Percentiles rank a stretch among this genome's conserved stretches.
Evolutionary conservation across 2,888 invertebrate genomes (phyloP).

Genomic region (Philhelius pedissequus): DNA sequence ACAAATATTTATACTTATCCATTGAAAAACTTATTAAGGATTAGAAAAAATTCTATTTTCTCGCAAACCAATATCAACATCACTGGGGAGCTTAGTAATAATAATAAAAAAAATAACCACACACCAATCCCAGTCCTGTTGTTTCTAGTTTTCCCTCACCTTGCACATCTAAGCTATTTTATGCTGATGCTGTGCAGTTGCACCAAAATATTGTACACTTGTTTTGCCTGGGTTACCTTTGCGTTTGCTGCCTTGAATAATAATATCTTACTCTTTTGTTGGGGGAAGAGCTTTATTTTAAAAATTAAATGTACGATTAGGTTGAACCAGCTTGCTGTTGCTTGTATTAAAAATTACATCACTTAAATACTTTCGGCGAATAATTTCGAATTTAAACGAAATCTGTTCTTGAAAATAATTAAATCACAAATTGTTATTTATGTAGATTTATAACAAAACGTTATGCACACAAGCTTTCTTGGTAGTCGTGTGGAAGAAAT

Average conservation of each 20-base stretch:
- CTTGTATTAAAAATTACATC: background rate
- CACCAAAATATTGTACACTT: conserved; percentile 41
- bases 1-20: background rate
- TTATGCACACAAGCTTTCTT: no score
- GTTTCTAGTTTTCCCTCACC: background rate
- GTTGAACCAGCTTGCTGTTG: background rate
- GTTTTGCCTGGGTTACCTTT: conserved; percentile 47
- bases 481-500: no score
- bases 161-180: conserved; percentile 36
- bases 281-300: background rate
- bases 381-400: no score
- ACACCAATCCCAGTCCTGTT: conserved; percentile 8
- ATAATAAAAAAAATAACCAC: background rate
- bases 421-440: no score
- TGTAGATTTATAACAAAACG: no score
- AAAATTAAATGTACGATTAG: background rate
- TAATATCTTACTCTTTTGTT: conserved; percentile 32
- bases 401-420: no score
- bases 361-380: no score
- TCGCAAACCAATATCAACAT: conserved; percentile 3
- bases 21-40: conserved; percentile 38
- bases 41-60: conserved; percentile 20
- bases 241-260: conserved; percentile 50
- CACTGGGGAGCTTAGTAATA: background rate
- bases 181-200: conserved; percentile 45